Percentiles rank a stretch among this genome's conserved stretches.
Conservation (phyloP, 2,113 vertebrate species). For the Brachyhypopomus gauderio region DNA sequence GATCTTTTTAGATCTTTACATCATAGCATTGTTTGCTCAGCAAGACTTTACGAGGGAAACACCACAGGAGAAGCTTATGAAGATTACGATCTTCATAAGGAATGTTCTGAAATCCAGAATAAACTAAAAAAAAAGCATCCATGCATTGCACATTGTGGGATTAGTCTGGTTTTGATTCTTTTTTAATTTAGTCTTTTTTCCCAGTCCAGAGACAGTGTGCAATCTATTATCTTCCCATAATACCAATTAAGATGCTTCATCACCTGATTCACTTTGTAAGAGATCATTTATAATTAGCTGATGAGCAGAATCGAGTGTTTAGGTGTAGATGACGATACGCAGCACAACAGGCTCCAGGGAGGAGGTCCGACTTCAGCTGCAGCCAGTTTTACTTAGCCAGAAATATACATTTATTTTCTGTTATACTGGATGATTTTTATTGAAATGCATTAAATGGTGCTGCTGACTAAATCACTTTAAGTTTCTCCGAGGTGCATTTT, state of each 20-base stretch:
- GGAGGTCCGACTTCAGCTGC: background rate
- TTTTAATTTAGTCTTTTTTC: background rate
- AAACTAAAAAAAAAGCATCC: background rate
- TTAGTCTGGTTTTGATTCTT: background rate
- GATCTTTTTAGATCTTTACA: background rate
- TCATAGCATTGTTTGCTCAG: background rate
- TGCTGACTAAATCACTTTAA: constrained; percentile 22
- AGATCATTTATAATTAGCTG: background rate
- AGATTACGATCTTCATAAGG: constrained; percentile 13
- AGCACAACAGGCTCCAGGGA: background rate
- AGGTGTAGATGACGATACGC: too few species aligned
- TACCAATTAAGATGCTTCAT: background rate
- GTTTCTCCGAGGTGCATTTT: constrained; percentile 13
- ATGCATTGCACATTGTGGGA: background rate
- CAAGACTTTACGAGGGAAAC: background rate
- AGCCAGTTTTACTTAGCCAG: too few species aligned
- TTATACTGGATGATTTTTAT: background rate
- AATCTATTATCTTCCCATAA: background rate
- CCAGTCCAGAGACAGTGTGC: too few species aligned
- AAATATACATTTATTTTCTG: background rate
- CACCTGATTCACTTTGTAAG: background rate
- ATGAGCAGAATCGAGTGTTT: background rate
- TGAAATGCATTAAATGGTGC: background rate
- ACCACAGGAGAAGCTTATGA: background rate
- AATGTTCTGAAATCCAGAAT: constrained; percentile 4